These are phyloP conservation scores for Dimorphilus gyrociliatus DNA, from an alignment of 2,888 invertebrate species.

Conservation along the genomic window DNA sequence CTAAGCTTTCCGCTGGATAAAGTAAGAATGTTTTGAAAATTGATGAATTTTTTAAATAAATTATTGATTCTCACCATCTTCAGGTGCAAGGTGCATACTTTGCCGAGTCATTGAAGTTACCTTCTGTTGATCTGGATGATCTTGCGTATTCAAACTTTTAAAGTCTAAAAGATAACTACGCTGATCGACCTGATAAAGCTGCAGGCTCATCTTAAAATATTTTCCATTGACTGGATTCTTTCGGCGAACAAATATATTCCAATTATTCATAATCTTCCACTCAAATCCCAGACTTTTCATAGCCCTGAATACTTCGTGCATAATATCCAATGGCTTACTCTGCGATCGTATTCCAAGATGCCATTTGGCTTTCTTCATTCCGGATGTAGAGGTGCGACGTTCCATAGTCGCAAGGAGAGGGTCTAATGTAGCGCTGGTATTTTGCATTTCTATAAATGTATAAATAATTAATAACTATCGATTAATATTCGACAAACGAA, in stretches of 20 bases:
- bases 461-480: not conserved
- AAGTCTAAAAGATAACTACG: conserved; percentile 94
- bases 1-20: no score
- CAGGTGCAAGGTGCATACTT: no score
- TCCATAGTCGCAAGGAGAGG: conserved; percentile 19
- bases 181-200: conserved; percentile 95
- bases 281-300: conserved; percentile 97
- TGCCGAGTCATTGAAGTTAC: conserved; percentile 13
- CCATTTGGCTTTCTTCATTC: conserved; percentile 94
- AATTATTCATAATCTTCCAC: conserved; percentile 97
- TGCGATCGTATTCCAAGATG: conserved; percentile 93
- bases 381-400: conserved; percentile 40
- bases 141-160: conserved; percentile 52
- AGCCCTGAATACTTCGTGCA: conserved; percentile 97
- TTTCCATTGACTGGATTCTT: conserved; percentile 64
- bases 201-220: conserved; percentile 86
- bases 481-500: not conserved
- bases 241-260: conserved; percentile 81
- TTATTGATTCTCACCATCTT: no score
- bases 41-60: no score
- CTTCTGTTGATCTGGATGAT: conserved; percentile 14
- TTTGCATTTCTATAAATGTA: conserved; percentile 21
- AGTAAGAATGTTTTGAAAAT: no score
- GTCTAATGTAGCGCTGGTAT: conserved; percentile 26
- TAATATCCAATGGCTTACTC: conserved; percentile 96